phyloP scores from a whole-genome alignment of 2,113 vertebrate species.

The Tonatia bakeri region DNA sequence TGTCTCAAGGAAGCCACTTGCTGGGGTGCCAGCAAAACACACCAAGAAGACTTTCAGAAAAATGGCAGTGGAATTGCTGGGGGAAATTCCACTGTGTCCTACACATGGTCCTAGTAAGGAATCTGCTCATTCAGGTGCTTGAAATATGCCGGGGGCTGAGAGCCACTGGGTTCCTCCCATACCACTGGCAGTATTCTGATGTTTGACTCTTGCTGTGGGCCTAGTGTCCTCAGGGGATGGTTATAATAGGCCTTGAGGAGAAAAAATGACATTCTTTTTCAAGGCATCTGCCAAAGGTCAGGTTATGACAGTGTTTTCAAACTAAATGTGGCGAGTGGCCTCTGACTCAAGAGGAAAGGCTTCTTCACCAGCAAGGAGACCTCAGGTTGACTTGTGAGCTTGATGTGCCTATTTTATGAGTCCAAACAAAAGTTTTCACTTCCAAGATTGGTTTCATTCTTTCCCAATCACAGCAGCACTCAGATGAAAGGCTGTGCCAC shows the following conservation, averaged over 20 bases:
- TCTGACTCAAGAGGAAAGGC: not conserved
- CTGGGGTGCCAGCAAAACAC: not conserved
- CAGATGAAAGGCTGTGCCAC: not conserved
- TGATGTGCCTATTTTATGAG: not conserved
- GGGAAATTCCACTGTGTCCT: not conserved
- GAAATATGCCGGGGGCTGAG: not conserved
- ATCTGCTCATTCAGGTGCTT: not conserved
- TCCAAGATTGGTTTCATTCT: not conserved
- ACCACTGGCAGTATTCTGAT: not conserved
- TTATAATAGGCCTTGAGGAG: not conserved
- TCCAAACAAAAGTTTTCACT: not conserved
- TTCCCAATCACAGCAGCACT: not conserved
- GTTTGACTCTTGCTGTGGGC: not conserved
- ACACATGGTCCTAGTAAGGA: not conserved
- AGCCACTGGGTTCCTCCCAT: not conserved
- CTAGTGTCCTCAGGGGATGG: not conserved
- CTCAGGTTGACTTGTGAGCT: not conserved
- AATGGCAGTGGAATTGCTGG: not conserved
- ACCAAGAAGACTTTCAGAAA: not conserved
- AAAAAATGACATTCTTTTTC: not conserved
- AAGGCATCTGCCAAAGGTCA: not conserved
- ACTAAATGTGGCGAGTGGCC: not conserved
- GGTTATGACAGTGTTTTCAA: not conserved
- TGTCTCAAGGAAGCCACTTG: not conserved
- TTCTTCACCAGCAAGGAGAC: not conserved